A percentile compares a stretch with the other conserved stretches of the same genome.
These are phyloP conservation scores for Trachemys scripta DNA, from an alignment of 2,113 vertebrate species.

Conservation along the genomic window DNA sequence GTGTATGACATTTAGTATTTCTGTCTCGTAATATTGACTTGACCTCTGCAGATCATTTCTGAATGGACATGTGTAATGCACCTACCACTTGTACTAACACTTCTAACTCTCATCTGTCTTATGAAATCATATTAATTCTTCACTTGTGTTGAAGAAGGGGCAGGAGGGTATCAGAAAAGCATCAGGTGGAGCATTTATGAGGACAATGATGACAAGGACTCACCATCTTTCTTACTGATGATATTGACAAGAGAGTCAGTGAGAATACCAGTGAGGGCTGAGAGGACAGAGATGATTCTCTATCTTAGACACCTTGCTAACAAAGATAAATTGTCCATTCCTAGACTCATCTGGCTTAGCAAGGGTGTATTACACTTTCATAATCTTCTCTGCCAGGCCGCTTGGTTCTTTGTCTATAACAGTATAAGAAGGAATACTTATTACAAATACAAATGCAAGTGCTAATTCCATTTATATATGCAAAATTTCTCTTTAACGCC, in stretches of 20 bases:
- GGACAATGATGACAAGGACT: background rate
- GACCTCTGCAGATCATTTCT: background rate
- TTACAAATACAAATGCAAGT: constrained; percentile 10
- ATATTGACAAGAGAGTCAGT: background rate
- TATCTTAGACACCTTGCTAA: background rate
- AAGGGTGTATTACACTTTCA: background rate
- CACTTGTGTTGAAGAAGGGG: background rate
- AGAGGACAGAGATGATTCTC: background rate
- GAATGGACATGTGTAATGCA: background rate
- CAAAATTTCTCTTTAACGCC: background rate
- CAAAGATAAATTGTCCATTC: background rate
- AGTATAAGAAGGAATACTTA: background rate
- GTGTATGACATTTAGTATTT: background rate
- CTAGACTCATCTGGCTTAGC: background rate
- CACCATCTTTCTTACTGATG: background rate
- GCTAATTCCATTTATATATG: constrained; percentile 16
- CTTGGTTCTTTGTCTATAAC: background rate
- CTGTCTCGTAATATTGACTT: background rate
- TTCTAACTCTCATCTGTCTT: constrained; percentile 8
- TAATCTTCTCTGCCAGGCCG: background rate
- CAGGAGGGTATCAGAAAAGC: background rate
- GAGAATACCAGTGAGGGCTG: background rate
- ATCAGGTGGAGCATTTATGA: background rate
- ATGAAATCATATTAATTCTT: background rate
- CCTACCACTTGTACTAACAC: background rate